Evolutionary conservation across 2,797 vertebrate species (phyloP), one percentile per base, ranked within the genome.

Genomic region (Leptatherina wallacei): DNA sequence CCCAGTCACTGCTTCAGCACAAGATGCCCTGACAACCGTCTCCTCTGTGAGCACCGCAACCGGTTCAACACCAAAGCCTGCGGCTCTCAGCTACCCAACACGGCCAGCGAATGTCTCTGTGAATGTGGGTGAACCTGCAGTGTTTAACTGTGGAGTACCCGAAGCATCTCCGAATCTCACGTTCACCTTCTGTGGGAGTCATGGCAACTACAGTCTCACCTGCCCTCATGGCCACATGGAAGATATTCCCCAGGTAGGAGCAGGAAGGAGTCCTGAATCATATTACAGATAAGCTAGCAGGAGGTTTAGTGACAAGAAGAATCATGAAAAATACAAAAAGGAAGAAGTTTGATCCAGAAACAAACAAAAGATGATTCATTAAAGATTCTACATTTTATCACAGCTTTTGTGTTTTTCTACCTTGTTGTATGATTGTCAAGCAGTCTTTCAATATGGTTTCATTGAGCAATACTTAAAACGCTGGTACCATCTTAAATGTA

Each of bases 61-160:
- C 55, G 16, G 38, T 14, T 61, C 73, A 61, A 3, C 71, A 33
- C 16, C 29, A 0, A 51, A 40, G 16, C 29, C 61, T 6, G 18
- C 13, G 1, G 24, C 12, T 62, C 59, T 55, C 5, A 3, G 6
- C 56, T 88, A 84, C 69, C 14, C 2, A 20, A 76, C 80, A 2
- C 71, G 0, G 0, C 91, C 90, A 8, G 38, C 3, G 5, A 5
- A 87, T 16, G 2, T 85, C n/a, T 78, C 32, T 0, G 89, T 82
- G 65, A 67, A 58, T 4, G 58, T 85, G 57, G 89, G 89, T 5
- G 68, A 88, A 0, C 58, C 85, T 24, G 91, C 71, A 0, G 77
- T 60, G 75, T 92, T 92, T 60, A 9, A 0, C 54, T 93, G 92
- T 69, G 88, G 86, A 3, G 90, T 89, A 0, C 65, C 87, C 0